A percentile compares a stretch with the other conserved stretches of the same genome.
Conservation (phyloP, 1,140 invertebrate genomes). For the Drosophila ohnishii region DNA sequence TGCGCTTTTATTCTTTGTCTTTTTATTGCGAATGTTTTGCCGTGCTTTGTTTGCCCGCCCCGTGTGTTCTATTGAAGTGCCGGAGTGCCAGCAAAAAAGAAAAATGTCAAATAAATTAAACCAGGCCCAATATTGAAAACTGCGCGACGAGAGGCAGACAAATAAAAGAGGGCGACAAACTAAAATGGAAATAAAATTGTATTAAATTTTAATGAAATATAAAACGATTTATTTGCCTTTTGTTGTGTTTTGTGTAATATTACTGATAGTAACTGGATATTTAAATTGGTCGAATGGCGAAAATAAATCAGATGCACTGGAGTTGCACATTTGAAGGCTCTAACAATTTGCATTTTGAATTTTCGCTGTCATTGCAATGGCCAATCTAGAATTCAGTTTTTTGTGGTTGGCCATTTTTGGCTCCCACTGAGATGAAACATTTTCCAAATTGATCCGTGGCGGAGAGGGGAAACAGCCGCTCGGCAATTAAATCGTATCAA, state of each 20-base stretch:
- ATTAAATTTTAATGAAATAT: slow-evolving; percentile 56
- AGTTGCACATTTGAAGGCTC: slow-evolving; percentile 6
- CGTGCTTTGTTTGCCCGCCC: slow-evolving; percentile 31
- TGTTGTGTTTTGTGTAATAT: slow-evolving; percentile 30
- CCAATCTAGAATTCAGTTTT: slow-evolving; percentile 26
- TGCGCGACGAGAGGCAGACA: slow-evolving; percentile 5
- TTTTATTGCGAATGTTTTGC: slow-evolving; percentile 53
- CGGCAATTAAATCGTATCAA: slow-evolving; percentile 58
- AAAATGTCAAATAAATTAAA: slow-evolving; percentile 49
- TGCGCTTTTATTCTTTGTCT: slow-evolving; percentile 46
- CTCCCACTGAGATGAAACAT: slow-evolving; percentile 28
- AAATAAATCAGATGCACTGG: slow-evolving; percentile 35
- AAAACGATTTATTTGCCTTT: slow-evolving; percentile 34
- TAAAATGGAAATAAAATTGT: slow-evolving; percentile 45
- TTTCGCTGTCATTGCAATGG: slow-evolving; percentile 1
- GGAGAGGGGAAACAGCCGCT: slow-evolving; percentile 17
- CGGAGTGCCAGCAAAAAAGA: slow-evolving; percentile 34
- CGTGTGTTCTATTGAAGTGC: slow-evolving; percentile 43
- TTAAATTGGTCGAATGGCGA: slow-evolving; percentile 38
- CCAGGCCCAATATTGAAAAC: slow-evolving; percentile 36
- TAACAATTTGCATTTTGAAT: slow-evolving; percentile 5
- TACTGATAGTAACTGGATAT: slow-evolving; percentile 23
- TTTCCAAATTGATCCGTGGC: slow-evolving; percentile 20
- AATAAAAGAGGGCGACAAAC: slow-evolving; percentile 5
- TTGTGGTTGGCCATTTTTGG: slow-evolving; percentile 34